These are phyloP conservation scores for Xenopus laevis DNA, from an alignment of 2,113 vertebrate genomes.

Conservation along the genomic window DNA sequence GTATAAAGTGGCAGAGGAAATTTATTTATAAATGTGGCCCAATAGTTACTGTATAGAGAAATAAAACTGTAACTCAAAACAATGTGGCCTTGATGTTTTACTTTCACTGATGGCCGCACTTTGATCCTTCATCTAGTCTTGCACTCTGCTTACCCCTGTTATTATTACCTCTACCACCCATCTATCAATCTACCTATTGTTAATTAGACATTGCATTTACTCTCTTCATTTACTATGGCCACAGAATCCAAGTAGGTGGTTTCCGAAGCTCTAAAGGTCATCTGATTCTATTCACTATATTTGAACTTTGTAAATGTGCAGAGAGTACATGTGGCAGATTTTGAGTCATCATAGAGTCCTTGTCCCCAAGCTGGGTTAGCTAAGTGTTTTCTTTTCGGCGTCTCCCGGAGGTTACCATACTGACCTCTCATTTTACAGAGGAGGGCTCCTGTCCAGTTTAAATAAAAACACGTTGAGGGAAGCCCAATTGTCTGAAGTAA, in stretches of 20 bases:
- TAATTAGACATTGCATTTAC: not conserved
- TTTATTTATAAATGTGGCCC: too few relatives aligned
- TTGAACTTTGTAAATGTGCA: not conserved
- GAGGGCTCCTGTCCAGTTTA: slow-evolving; percentile 38
- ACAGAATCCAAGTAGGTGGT: not conserved
- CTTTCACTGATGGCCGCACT: too few relatives aligned
- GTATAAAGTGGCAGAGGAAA: too few relatives aligned
- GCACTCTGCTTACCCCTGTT: not conserved
- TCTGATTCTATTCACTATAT: not conserved
- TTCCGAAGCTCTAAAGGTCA: not conserved
- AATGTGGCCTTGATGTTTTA: too few relatives aligned
- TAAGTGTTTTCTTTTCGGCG: slow-evolving; percentile 18
- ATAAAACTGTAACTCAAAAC: too few relatives aligned
- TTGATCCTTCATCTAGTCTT: too few relatives aligned
- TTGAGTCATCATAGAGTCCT: slow-evolving; percentile 18
- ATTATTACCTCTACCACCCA: not conserved
- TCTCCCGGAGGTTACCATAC: slow-evolving; percentile 21
- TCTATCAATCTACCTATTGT: not conserved
- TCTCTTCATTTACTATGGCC: too few relatives aligned
- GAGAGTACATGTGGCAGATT: slow-evolving; percentile 25
- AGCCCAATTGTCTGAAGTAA: slow-evolving; percentile 34
- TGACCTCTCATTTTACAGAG: slow-evolving; percentile 38
- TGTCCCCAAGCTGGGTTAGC: slow-evolving; percentile 21
- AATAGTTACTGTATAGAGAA: too few relatives aligned
- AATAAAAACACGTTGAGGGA: slow-evolving; percentile 35